A percentile compares a stretch with the other conserved stretches of the same genome.
phyloP scores from a whole-genome alignment of 2,888 invertebrate genomes.

The Drosophila mettleri region DNA sequence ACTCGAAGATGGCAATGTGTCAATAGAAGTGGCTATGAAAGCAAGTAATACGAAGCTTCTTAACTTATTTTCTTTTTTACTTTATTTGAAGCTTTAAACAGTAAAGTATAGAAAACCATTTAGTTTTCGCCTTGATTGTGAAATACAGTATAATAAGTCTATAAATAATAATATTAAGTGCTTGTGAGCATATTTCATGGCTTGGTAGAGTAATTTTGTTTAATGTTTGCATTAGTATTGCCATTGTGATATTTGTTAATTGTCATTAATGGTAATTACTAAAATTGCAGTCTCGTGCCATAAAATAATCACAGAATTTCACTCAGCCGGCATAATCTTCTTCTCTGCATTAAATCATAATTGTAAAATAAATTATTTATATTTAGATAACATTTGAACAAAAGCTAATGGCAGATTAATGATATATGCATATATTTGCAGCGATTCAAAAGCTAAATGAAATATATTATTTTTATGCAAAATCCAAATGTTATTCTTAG shows the following conservation, averaged over 20 bases:
- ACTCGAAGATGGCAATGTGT: conserved; percentile 44
- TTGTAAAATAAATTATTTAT: conserved; percentile 2
- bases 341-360: neutral
- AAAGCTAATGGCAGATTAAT: conserved; percentile 7
- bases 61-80: neutral
- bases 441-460: conserved; percentile 11
- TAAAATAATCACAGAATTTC: too few species aligned
- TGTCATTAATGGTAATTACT: too few species aligned
- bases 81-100: neutral
- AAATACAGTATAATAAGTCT: too few species aligned
- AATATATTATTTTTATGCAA: conserved; percentile 32
- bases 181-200: too few species aligned
- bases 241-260: too few species aligned
- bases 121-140: too few species aligned
- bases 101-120: too few species aligned
- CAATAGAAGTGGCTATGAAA: conserved; percentile 39
- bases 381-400: neutral
- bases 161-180: too few species aligned
- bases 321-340: neutral
- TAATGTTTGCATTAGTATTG: too few species aligned
- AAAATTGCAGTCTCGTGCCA: too few species aligned
- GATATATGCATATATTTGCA: conserved; percentile 23
- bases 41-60: conserved; percentile 1
- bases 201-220: too few species aligned
- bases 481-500: conserved; percentile 18